A percentile compares a stretch with the other conserved stretches of the same genome.
These are phyloP conservation scores for Cheilosia impressa DNA, from an alignment of 2,888 invertebrate genomes.

Conservation along the genomic window DNA sequence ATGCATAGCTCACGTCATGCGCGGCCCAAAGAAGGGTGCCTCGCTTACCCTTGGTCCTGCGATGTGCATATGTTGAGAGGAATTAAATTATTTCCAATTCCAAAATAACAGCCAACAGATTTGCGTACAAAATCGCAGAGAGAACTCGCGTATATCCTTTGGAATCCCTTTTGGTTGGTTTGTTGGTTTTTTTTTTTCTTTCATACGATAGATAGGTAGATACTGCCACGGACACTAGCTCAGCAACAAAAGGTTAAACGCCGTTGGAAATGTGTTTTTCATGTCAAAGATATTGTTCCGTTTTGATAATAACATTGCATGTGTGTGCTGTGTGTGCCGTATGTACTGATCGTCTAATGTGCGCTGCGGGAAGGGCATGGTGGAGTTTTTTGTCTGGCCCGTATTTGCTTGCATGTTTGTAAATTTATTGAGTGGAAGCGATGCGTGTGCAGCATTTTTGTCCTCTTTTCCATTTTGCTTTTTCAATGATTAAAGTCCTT, in stretches of 20 bases:
- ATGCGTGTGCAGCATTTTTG: conserved; percentile 40
- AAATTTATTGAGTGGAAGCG: conserved; percentile 61
- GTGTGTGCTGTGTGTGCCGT: conserved; percentile 5
- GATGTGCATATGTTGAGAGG: conserved; percentile 47
- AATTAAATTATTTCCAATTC: conserved; percentile 61
- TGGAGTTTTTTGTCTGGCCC: not conserved
- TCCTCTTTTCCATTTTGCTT: conserved; percentile 5
- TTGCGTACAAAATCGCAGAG: conserved; percentile 29
- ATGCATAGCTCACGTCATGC: conserved; percentile 59
- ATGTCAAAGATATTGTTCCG: conserved; percentile 48
- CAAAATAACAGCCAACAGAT: conserved; percentile 29
- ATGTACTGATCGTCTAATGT: not conserved
- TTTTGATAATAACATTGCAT: conserved; percentile 23
- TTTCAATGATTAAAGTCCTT: conserved; percentile 31
- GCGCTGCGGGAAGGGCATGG: conserved; percentile 5
- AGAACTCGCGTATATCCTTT: conserved; percentile 15
- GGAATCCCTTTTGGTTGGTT: not conserved
- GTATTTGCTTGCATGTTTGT: conserved; percentile 28
- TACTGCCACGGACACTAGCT: not conserved
- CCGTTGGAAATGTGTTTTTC: conserved; percentile 54
- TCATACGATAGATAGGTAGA: conserved; percentile 1
- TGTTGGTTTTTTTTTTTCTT: not conserved
- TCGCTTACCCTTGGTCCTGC: conserved; percentile 39
- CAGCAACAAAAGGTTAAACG: conserved; percentile 59
- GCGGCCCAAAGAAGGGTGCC: not conserved